phyloP scores from a whole-genome alignment of 2,113 vertebrate genomes.

The Phyllostomus discolor region DNA sequence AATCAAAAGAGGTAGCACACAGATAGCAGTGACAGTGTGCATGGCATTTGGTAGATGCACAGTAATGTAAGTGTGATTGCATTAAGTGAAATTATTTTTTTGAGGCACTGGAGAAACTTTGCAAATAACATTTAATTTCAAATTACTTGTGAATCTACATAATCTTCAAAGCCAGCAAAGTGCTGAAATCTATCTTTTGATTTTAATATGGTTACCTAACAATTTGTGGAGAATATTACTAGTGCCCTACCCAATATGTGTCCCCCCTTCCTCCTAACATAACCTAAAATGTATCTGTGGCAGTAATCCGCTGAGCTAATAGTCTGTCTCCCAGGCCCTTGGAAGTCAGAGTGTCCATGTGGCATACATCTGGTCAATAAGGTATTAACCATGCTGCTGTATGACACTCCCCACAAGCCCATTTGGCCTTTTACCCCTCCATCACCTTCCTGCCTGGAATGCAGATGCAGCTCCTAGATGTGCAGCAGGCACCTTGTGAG shows the following conservation, averaged over 20 bases:
- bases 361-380: neutral
- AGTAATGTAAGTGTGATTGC: neutral
- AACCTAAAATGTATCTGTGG: neutral
- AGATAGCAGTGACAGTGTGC: neutral
- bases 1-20: neutral
- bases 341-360: neutral
- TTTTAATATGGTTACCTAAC: neutral
- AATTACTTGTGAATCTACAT: neutral
- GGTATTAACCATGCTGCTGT: accelerated
- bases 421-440: neutral
- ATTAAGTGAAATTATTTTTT: neutral
- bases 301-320: neutral
- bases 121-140: neutral
- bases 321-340: neutral
- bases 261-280: neutral
- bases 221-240: neutral
- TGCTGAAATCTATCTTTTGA: neutral
- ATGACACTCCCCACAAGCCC: neutral
- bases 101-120: neutral
- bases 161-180: neutral
- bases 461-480: neutral
- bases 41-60: neutral
- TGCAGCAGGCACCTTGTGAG: neutral
- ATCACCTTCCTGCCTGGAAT: neutral
- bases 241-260: neutral